A percentile compares a stretch with the other conserved stretches of the same genome.
Evolutionary conservation across 2,888 invertebrate genomes (phyloP).

Genomic region (Teleiodes luculella): DNA sequence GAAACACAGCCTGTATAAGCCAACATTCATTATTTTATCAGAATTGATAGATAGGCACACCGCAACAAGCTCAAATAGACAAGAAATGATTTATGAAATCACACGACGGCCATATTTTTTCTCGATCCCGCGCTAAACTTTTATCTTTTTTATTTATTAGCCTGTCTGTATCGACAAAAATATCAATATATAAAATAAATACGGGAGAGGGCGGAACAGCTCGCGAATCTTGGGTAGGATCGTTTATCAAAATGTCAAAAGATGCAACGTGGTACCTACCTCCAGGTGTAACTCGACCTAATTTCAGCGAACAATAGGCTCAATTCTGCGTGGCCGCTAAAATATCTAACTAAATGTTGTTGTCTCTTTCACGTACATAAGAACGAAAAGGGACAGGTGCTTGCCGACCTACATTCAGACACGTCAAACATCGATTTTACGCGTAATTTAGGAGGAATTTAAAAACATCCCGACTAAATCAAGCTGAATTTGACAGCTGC

Average conservation of each 20-base stretch:
- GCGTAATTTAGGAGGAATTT: too few species aligned
- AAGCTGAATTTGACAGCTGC: too few species aligned
- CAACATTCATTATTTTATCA: background rate
- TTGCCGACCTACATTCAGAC: too few species aligned
- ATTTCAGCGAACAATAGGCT: background rate
- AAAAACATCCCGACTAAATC: too few species aligned
- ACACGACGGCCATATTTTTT: conserved; percentile 1
- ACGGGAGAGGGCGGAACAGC: conserved; percentile 23
- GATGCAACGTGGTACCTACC: conserved; percentile 34
- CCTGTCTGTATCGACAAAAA: conserved; percentile 24
- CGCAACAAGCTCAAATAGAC: background rate
- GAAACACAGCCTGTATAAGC: too few species aligned
- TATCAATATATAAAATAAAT: conserved; percentile 40
- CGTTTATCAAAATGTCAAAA: conserved; percentile 54
- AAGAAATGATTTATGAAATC: background rate
- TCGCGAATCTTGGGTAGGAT: conserved; percentile 39
- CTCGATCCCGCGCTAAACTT: conserved; percentile 2
- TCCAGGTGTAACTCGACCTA: conserved; percentile 35
- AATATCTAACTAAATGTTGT: too few species aligned
- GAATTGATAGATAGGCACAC: background rate
- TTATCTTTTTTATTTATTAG: conserved; percentile 35
- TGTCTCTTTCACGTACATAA: too few species aligned
- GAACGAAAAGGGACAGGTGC: too few species aligned
- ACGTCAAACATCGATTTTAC: too few species aligned
- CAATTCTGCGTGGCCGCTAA: too few species aligned